phyloP scores from a whole-genome alignment of 2,888 invertebrate species.

The Yponomeuta cagnagella region DNA sequence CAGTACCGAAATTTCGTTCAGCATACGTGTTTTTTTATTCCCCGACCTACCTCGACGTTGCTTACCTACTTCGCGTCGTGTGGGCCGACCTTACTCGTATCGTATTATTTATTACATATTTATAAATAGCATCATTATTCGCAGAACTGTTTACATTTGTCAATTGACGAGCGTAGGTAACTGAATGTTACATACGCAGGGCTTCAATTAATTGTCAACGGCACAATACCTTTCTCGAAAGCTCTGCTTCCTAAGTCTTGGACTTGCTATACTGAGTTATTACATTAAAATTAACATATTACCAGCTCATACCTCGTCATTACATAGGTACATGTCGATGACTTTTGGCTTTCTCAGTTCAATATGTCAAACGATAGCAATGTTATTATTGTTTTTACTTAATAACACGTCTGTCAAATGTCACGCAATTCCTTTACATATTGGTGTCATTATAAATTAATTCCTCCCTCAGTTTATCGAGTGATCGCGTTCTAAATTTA shows the following conservation, averaged over 20 bases:
- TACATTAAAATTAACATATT: conserved; percentile 19
- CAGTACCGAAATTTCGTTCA: conserved; percentile 23
- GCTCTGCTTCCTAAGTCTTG: too few species aligned
- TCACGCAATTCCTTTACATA: conserved; percentile 28
- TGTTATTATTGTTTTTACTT: conserved; percentile 38
- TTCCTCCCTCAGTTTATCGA: conserved; percentile 27
- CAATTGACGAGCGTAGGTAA: conserved; percentile 1
- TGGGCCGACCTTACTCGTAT: conserved; percentile 49
- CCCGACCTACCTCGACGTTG: conserved; percentile 63
- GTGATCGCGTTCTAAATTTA: conserved; percentile 17
- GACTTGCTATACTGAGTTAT: too few species aligned
- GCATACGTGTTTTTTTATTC: conserved; percentile 37
- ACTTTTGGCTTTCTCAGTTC: conserved; percentile 56
- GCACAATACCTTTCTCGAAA: too few species aligned
- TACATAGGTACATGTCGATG: conserved; percentile 42
- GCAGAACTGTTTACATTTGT: conserved; percentile 29
- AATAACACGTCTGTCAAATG: conserved; percentile 20
- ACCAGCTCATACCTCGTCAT: conserved; percentile 44
- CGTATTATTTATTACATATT: conserved; percentile 46
- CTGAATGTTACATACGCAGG: too few species aligned
- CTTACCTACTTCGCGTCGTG: conserved; percentile 29
- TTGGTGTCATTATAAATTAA: conserved; percentile 32
- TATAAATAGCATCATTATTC: conserved; percentile 58
- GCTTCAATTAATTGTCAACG: too few species aligned
- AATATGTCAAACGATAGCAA: conserved; percentile 54